These are phyloP conservation scores for Phortica magna DNA, from an alignment of 2,888 invertebrate genomes.

Conservation along the genomic window DNA sequence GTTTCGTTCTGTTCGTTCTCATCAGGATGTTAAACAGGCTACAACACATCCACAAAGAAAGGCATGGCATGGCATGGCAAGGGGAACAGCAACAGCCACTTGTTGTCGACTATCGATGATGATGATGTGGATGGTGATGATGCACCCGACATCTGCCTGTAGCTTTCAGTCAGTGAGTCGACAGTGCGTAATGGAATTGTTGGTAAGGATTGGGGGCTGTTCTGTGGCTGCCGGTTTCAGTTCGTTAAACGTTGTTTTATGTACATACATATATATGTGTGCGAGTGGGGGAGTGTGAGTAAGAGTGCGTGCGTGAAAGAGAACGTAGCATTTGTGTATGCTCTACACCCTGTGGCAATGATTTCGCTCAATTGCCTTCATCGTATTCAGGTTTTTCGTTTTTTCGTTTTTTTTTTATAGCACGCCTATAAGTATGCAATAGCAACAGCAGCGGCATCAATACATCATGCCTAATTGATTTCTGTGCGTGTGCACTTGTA, in stretches of 20 bases:
- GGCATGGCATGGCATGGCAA: slow-evolving; percentile 1
- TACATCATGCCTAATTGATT: slow-evolving; percentile 63
- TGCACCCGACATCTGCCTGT: slow-evolving; percentile 26
- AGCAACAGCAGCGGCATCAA: too few relatives aligned
- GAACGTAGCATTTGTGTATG: slow-evolving; percentile 48
- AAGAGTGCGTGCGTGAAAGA: background rate
- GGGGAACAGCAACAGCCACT: slow-evolving; percentile 22
- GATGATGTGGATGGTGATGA: background rate
- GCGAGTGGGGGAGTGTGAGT: background rate
- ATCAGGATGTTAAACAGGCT: too few relatives aligned
- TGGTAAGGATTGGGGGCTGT: background rate
- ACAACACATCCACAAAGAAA: background rate
- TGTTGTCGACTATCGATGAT: slow-evolving; percentile 25
- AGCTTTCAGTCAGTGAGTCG: background rate
- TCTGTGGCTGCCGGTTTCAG: background rate
- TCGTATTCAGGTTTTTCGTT: slow-evolving; percentile 48
- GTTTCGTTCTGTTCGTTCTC: too few relatives aligned
- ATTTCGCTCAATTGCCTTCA: slow-evolving; percentile 71
- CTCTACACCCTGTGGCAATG: slow-evolving; percentile 65
- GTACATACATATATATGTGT: background rate
- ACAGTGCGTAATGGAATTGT: background rate
- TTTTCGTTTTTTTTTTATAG: slow-evolving; percentile 34
- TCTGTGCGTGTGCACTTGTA: slow-evolving; percentile 35
- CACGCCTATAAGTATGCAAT: slow-evolving; percentile 61
- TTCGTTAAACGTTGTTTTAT: background rate